Evolutionary conservation across 2,888 invertebrate genomes (phyloP).

Genomic region (Euphydryas editha): DNA sequence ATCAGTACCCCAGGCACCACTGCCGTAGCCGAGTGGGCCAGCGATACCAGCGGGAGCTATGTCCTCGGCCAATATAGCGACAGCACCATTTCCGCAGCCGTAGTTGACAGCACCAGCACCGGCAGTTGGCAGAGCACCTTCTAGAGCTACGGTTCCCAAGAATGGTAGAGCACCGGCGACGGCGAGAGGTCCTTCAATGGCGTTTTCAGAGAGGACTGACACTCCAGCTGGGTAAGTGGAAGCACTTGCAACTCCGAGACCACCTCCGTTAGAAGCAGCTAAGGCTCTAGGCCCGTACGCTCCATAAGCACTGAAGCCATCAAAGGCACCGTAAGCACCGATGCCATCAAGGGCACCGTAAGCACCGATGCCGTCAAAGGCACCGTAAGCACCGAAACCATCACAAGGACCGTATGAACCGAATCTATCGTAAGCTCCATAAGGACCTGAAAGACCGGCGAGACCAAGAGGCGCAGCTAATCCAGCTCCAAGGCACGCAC

Average conservation of each 20-base stretch:
- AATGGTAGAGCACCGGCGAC: not conserved
- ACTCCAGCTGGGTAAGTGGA: not conserved
- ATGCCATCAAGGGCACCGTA: not conserved
- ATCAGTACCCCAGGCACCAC: not conserved
- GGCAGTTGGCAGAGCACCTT: slow-evolving; percentile 4
- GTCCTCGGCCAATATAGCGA: not conserved
- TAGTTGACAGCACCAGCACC: slow-evolving; percentile 4
- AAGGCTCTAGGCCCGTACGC: not conserved
- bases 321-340: not conserved
- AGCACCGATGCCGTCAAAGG: not conserved
- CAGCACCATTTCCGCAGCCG: not conserved
- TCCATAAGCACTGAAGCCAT: not conserved
- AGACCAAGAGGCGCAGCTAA: not conserved
- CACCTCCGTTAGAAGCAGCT: not conserved
- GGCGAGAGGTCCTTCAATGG: not conserved
- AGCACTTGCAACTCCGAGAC: not conserved
- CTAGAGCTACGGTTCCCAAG: slow-evolving; percentile 3
- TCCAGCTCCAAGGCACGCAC: not conserved
- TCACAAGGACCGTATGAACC: not conserved
- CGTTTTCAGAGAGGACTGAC: not conserved
- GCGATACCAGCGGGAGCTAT: not conserved
- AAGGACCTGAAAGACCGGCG: not conserved
- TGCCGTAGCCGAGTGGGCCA: not conserved
- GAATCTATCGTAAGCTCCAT: not conserved
- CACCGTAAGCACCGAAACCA: not conserved